Evolutionary conservation across 2,113 vertebrate genomes (phyloP).

Genomic region (Rutilus rutilus): DNA sequence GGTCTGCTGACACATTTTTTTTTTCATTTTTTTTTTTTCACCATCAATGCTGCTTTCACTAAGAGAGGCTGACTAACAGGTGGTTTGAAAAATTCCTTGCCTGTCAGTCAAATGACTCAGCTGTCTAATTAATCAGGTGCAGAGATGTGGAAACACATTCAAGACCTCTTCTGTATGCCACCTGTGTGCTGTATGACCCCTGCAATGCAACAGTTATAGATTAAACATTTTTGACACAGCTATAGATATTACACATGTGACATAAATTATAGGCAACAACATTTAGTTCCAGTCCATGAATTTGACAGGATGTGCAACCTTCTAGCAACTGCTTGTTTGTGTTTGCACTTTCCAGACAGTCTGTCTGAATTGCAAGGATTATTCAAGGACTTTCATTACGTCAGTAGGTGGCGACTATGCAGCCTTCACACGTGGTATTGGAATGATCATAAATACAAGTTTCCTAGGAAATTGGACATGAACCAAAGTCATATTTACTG

Average conservation of each 20-base stretch:
- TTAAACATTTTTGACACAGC: not conserved
- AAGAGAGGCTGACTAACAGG: not conserved
- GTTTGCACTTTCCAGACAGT: not conserved
- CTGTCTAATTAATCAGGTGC: not conserved
- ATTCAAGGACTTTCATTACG: not conserved
- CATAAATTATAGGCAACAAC: not conserved
- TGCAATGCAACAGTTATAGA: not conserved
- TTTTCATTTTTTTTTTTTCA: not conserved
- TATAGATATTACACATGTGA: not conserved
- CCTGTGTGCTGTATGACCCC: not conserved
- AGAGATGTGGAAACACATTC: not conserved
- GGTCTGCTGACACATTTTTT: conserved; percentile 15
- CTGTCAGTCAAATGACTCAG: conserved; percentile 7
- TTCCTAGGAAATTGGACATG: no score
- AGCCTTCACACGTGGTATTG: no score
- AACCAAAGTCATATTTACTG: no score
- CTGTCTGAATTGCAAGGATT: not conserved
- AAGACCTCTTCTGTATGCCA: not conserved
- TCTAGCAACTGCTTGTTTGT: no score
- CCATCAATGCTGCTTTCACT: conserved; percentile 2
- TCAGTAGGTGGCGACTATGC: not conserved
- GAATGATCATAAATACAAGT: no score
- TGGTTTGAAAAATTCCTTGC: not conserved
- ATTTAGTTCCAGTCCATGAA: not conserved
- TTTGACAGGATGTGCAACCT: not conserved